These are phyloP conservation scores for Phalacrocorax brasilianus DNA, from an alignment of 2,113 vertebrate genomes.

Conservation along the genomic window DNA sequence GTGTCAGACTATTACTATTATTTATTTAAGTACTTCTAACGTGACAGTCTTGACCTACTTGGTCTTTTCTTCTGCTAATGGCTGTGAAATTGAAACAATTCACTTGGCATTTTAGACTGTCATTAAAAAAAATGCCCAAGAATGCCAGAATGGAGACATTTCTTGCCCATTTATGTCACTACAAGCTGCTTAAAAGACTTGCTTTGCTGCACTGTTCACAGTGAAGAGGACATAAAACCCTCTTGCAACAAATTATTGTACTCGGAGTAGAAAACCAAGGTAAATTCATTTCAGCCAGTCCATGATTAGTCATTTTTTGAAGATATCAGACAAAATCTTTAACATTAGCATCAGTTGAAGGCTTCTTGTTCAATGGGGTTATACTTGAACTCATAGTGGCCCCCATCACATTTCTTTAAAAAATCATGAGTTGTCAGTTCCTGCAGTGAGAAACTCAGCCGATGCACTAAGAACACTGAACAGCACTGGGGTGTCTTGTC, in stretches of 20 bases:
- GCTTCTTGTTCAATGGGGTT: neutral
- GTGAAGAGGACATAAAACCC: neutral
- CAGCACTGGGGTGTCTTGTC: neutral
- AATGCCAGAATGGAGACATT: slow-evolving; percentile 12
- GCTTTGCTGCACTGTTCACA: neutral
- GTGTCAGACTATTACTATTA: slow-evolving; percentile 40
- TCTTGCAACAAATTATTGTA: neutral
- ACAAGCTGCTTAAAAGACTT: slow-evolving; percentile 11
- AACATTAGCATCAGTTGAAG: neutral
- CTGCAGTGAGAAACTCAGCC: neutral
- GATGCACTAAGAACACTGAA: neutral
- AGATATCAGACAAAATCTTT: neutral
- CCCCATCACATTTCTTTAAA: neutral
- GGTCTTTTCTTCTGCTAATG: slow-evolving; percentile 47
- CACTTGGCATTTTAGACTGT: slow-evolving; percentile 29
- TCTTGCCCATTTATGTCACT: slow-evolving; percentile 11
- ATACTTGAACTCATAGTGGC: neutral
- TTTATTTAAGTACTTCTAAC: slow-evolving; percentile 56
- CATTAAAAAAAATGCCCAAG: slow-evolving; percentile 12
- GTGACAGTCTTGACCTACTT: slow-evolving; percentile 10
- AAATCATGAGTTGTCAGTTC: neutral
- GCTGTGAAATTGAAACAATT: slow-evolving; percentile 54
- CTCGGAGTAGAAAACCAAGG: neutral
- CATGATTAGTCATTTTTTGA: neutral
- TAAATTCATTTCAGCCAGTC: neutral